A percentile compares a stretch with the other conserved stretches of the same genome.
Evolutionary conservation across 2,113 vertebrate species (phyloP).

Genomic region (Apeltes quadracus): DNA sequence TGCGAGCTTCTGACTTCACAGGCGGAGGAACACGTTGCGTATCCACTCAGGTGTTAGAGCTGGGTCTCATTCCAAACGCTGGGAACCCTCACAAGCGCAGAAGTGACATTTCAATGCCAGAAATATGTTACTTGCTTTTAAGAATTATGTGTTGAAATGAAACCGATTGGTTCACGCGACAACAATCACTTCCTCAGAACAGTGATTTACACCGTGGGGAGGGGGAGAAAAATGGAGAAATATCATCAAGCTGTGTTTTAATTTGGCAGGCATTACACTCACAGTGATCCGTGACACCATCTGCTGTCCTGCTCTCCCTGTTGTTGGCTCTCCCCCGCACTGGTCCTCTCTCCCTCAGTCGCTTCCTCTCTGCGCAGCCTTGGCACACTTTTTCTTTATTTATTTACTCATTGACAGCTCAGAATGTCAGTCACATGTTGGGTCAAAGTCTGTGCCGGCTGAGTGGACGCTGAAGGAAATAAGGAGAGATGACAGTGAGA

Average conservation of each 20-base stretch:
- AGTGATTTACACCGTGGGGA: background rate
- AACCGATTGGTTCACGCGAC: background rate
- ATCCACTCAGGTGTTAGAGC: background rate
- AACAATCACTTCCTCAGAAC: background rate
- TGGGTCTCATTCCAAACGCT: background rate
- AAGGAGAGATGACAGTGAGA: background rate
- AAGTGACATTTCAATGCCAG: background rate
- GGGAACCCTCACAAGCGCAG: background rate
- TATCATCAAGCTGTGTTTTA: conserved; percentile 28
- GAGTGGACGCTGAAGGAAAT: conserved; percentile 31
- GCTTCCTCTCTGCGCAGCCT: background rate
- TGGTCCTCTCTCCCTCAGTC: background rate
- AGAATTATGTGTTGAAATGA: background rate
- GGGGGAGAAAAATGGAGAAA: conserved; percentile 19
- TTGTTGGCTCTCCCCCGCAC: background rate
- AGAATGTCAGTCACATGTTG: conserved; percentile 31
- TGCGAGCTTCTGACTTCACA: conserved; percentile 28
- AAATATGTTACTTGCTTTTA: background rate
- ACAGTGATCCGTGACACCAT: conserved; percentile 48
- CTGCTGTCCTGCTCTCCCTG: conserved; percentile 30
- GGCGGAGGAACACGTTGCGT: background rate
- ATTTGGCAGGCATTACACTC: conserved; percentile 31
- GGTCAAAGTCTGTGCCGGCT: conserved; percentile 28
- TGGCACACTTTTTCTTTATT: background rate
- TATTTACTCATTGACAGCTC: conserved; percentile 1